A percentile compares a stretch with the other conserved stretches of the same genome.
These are phyloP conservation scores for Syrista parreyssii DNA, from an alignment of 2,888 invertebrate species.

Conservation along the genomic window DNA sequence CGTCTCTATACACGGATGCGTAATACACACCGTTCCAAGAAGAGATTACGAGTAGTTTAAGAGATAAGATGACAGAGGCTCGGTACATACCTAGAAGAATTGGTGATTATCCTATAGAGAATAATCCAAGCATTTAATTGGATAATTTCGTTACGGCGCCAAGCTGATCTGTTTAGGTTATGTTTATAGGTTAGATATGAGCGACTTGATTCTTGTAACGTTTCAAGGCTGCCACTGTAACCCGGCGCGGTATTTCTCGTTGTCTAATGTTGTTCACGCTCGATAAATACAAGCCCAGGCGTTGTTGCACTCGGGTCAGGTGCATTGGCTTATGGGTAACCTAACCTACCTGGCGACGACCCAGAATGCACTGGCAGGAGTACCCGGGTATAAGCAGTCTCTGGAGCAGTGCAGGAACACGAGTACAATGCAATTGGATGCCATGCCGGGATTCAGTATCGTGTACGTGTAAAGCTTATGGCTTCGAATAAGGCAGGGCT, in stretches of 20 bases:
- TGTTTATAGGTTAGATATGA: neutral
- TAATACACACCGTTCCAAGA: conserved; percentile 33
- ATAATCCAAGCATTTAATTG: conserved; percentile 45
- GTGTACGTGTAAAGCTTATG: neutral
- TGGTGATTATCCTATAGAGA: conserved; percentile 48
- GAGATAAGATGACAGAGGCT: conserved; percentile 21
- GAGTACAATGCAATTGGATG: neutral
- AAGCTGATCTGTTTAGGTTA: conserved; percentile 27
- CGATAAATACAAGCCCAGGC: neutral
- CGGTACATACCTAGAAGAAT: conserved; percentile 24
- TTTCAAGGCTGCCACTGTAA: conserved; percentile 17
- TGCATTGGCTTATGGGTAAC: neutral
- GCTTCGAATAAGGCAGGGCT: too few relatives aligned
- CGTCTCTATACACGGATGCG: conserved; percentile 8
- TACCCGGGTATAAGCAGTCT: neutral
- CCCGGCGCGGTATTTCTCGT: conserved; percentile 4
- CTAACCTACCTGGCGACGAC: neutral
- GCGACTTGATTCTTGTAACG: neutral
- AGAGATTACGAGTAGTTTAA: conserved; percentile 28
- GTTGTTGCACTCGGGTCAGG: neutral
- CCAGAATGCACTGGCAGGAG: neutral
- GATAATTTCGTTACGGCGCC: conserved; percentile 54
- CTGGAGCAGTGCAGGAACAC: neutral
- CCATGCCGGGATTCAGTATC: neutral
- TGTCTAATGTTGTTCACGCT: neutral